Conservation (phyloP, 2,888 invertebrate genomes). For the Dicyrtoma fusca region DNA sequence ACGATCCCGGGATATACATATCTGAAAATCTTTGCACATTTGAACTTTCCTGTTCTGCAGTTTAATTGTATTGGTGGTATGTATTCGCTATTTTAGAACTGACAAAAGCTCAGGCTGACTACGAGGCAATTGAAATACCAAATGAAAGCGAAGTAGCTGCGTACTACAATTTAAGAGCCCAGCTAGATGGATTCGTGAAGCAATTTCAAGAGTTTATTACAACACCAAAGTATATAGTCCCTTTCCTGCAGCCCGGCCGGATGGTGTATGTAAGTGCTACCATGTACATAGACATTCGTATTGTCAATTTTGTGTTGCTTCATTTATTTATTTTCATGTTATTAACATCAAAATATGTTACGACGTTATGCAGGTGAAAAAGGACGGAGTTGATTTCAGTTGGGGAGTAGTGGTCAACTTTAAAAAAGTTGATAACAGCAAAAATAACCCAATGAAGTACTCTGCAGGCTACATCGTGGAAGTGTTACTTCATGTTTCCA, state of each 20-base stretch:
- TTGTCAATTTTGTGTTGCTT: too few relatives aligned
- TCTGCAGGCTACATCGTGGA: conserved; percentile 73
- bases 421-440: conserved; percentile 68
- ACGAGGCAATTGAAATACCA: conserved; percentile 68
- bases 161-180: conserved; percentile 83
- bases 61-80: conserved; percentile 2
- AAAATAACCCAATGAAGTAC: conserved; percentile 57
- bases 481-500: conserved; percentile 77
- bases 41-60: background rate
- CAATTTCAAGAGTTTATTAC: conserved; percentile 81
- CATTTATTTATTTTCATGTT: too few relatives aligned
- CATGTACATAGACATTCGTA: too few relatives aligned
- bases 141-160: conserved; percentile 76
- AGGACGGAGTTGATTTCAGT: conserved; percentile 83
- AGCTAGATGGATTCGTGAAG: conserved; percentile 73
- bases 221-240: conserved; percentile 79
- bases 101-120: conserved; percentile 69
- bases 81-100: conserved; percentile 64
- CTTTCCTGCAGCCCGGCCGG: conserved; percentile 93
- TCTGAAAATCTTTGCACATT: background rate
- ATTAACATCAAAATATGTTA: too few relatives aligned
- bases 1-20: conserved; percentile 58
- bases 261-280: conserved; percentile 78
- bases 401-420: conserved; percentile 97
- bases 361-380: too few relatives aligned